Conservation (phyloP, 2,113 vertebrate species). For the Muntiacus reevesi region DNA sequence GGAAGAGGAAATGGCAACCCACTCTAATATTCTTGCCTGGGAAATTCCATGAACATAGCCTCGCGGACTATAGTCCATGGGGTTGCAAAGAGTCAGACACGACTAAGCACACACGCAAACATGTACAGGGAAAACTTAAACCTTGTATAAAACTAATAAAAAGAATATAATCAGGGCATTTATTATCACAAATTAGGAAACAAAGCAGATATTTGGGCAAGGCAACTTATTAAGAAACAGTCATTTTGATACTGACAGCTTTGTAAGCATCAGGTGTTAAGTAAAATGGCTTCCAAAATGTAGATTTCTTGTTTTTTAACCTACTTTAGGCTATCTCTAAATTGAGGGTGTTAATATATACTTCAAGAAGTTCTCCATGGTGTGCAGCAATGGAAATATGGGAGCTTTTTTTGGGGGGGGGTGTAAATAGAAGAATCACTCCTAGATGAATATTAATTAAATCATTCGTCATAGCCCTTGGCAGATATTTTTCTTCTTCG, state of each 20-base stretch:
- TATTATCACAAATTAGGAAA: background rate
- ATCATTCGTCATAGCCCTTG: background rate
- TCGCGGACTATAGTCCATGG: background rate
- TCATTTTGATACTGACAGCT: background rate
- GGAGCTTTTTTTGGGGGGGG: background rate
- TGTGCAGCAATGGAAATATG: background rate
- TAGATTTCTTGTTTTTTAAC: background rate
- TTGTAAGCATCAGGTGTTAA: background rate
- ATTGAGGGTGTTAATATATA: background rate
- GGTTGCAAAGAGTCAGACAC: background rate
- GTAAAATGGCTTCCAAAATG: background rate
- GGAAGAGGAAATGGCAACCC: no score
- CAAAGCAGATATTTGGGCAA: background rate
- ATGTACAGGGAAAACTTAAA: background rate
- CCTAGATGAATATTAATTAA: background rate
- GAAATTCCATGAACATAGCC: background rate
- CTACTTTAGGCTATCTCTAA: background rate
- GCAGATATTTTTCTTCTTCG: background rate
- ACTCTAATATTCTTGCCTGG: no score
- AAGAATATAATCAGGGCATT: background rate
- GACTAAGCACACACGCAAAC: background rate
- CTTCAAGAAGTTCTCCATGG: background rate
- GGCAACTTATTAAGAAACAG: background rate
- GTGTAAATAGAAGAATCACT: background rate
- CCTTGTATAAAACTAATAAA: background rate